Evolutionary conservation across 2,888 invertebrate genomes (phyloP), one percentile per base, ranked within the genome.

Genomic region (Adelognathus sp.): DNA sequence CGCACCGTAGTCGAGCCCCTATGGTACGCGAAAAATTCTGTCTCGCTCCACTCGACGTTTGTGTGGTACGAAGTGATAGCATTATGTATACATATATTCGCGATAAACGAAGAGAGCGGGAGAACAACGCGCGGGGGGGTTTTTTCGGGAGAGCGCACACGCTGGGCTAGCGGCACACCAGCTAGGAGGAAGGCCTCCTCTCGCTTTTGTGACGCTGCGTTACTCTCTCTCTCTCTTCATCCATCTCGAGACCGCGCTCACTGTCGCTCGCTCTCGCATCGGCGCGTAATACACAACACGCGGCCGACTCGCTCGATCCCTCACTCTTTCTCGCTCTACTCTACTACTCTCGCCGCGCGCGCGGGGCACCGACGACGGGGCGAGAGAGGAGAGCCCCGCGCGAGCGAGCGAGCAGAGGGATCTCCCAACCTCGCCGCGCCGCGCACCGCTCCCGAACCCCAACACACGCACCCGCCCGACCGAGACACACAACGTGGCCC

Each of bases 21-120:
- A 54, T 54, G 39, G 50, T 6, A 7, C 46, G 46, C 21, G 16
- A 9, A 86, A 84, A 86, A 87, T 86, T 85, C 86, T 88, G 86
- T 84, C 88, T 85, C 83, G 72, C 50, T 83, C 29, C 24, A 73
- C 72, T 64, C 77, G 39, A 56, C 50, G 44, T 46, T 67, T 29
- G 58, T 67, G 75, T 54, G 31, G 41, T 54, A n/a, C n/a, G n/a
- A n/a, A n/a, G n/a, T n/a, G n/a, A n/a, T n/a, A 33, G 66, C 18
- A 39, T 39, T 56, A 56, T 54, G 60, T 64, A 81, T 80, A 60
- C 16, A 75, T 52, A 21, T 14, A 50, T 66, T 60, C 66, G 73
- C 77, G 46, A 46, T 21, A 21, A 46, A 18, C 46, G 46, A 46
- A 41, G 61, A 56, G 33, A 61, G 50, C 3, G n/a, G 46, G 46